Evolutionary conservation across 1,140 invertebrate species (phyloP).

Genomic region (Neotoxoptera formosana): DNA sequence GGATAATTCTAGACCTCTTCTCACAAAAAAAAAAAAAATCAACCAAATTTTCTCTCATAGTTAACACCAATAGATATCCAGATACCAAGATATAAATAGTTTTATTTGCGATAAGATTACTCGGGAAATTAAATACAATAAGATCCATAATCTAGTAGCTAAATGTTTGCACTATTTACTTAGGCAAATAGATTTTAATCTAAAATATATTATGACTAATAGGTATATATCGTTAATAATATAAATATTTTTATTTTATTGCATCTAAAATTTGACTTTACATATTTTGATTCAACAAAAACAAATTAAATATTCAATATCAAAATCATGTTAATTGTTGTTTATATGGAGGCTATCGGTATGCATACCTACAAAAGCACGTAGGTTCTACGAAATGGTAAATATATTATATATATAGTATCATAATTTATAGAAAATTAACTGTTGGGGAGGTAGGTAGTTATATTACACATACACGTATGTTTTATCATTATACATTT

Average conservation of each 20-base stretch:
- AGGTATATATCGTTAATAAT: neutral
- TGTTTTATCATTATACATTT: neutral
- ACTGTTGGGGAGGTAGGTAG: neutral
- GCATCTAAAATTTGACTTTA: neutral
- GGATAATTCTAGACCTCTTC: too few relatives aligned
- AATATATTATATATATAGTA: neutral
- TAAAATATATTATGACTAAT: neutral
- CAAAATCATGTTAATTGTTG: neutral
- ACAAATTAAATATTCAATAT: neutral
- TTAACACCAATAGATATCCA: too few relatives aligned
- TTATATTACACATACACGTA: neutral
- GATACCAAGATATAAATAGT: neutral
- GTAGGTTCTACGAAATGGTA: neutral
- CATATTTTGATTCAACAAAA: neutral
- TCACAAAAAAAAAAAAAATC: too few relatives aligned
- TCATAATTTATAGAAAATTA: neutral
- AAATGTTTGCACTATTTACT: neutral
- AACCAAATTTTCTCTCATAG: too few relatives aligned
- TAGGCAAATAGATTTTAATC: neutral
- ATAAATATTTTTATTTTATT: neutral
- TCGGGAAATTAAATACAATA: neutral
- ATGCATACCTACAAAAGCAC: neutral
- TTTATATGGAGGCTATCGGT: neutral
- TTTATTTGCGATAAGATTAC: neutral
- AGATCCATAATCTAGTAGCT: neutral